Conservation (phyloP, 2,113 vertebrate genomes). For the Ploceus nigricollis region DNA sequence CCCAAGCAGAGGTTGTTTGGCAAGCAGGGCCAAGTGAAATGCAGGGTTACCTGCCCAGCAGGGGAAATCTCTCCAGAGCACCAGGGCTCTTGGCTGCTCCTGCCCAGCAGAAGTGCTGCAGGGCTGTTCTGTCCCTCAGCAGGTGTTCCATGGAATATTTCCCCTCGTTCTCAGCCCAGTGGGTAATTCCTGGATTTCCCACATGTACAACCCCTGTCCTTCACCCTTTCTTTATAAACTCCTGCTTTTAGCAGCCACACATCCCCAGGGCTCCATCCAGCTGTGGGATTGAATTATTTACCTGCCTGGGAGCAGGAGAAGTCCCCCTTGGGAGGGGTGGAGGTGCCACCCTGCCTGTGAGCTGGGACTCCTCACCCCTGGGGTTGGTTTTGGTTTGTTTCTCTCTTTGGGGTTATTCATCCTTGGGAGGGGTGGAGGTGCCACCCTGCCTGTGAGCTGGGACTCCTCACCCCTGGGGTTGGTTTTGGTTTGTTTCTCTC, state of each 20-base stretch:
- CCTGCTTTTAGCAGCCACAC: too few relatives aligned
- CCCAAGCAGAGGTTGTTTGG: background rate
- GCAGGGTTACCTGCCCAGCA: background rate
- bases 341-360: background rate
- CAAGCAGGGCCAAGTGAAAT: background rate
- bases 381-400: background rate
- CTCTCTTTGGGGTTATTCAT: too few relatives aligned
- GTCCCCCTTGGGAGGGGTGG: too few relatives aligned
- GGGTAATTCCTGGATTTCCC: background rate
- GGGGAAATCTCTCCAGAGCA: too few relatives aligned
- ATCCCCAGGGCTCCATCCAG: too few relatives aligned
- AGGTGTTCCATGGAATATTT: background rate
- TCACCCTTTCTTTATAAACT: too few relatives aligned
- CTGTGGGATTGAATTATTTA: too few relatives aligned
- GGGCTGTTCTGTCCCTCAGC: background rate
- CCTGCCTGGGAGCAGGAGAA: too few relatives aligned
- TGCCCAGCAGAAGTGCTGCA: background rate
- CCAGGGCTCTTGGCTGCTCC: too few relatives aligned
- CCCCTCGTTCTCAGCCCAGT: background rate
- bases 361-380: background rate
- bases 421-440: background rate
- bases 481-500: background rate
- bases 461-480: background rate
- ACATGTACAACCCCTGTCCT: background rate
- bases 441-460: background rate